Evolutionary conservation across 2,113 vertebrate species (phyloP).

Genomic region (Sinocyclocheilus maitianheensis): DNA sequence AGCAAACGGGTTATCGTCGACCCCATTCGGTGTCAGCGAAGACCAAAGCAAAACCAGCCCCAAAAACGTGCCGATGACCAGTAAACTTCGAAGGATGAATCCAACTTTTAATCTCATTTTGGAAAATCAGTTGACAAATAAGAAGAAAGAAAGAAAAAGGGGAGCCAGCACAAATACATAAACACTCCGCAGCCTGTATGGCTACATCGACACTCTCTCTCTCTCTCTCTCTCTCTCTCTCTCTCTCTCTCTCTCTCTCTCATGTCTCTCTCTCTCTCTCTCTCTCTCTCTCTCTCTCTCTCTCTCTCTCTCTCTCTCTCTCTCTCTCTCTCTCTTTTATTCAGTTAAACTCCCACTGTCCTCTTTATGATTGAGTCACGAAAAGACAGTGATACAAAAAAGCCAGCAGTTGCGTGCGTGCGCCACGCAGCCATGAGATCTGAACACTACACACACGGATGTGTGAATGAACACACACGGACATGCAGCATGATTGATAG

Average conservation of each 20-base stretch:
- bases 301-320: too few species aligned
- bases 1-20: slow-evolving; percentile 74
- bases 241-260: neutral
- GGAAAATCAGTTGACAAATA: neutral
- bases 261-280: neutral
- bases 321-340: neutral
- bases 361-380: neutral
- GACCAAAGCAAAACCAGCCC: slow-evolving; percentile 88
- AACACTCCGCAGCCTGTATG: neutral
- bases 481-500: neutral
- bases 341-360: slow-evolving; percentile 17
- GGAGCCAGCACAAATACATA: slow-evolving; percentile 26
- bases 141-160: neutral
- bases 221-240: neutral
- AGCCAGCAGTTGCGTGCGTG: neutral
- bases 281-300: neutral
- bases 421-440: neutral
- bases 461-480: slow-evolving; percentile 32
- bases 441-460: slow-evolving; percentile 24
- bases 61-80: slow-evolving; percentile 84
- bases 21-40: slow-evolving; percentile 77
- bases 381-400: neutral
- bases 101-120: slow-evolving; percentile 90
- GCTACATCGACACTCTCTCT: neutral
- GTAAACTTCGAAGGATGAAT: slow-evolving; percentile 84